These are phyloP conservation scores for Pteronura brasiliensis DNA, from an alignment of 2,113 vertebrate species.

Conservation along the genomic window DNA sequence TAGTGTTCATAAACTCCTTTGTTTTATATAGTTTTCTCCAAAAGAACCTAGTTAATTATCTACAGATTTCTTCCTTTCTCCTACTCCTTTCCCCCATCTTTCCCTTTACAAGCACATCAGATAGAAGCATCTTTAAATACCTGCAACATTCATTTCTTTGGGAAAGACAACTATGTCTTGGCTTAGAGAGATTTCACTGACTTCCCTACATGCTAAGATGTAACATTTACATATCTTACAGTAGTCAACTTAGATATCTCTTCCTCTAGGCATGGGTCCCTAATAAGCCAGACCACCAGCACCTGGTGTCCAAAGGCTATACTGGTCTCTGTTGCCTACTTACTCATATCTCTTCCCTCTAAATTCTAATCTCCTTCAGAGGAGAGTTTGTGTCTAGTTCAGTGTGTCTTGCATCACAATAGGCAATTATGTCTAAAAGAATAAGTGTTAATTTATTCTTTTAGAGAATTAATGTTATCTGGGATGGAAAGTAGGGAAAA, in stretches of 20 bases:
- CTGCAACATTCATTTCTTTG: neutral
- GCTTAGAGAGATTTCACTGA: neutral
- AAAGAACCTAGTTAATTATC: neutral
- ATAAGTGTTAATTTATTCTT: too few relatives aligned
- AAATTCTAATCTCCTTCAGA: neutral
- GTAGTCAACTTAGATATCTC: neutral
- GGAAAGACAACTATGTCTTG: neutral
- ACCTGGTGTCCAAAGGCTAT: neutral
- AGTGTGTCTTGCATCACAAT: neutral
- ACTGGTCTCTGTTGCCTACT: neutral
- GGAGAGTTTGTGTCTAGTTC: neutral
- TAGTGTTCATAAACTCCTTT: neutral
- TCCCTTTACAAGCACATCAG: neutral
- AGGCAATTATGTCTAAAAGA: neutral
- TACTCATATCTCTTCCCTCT: neutral
- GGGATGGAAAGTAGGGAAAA: neutral
- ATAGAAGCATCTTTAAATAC: neutral
- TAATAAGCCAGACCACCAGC: neutral
- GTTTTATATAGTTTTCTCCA: neutral
- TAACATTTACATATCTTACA: neutral
- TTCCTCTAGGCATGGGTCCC: neutral
- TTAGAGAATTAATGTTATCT: slow-evolving; percentile 24
- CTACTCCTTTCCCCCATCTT: neutral
- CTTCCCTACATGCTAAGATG: neutral
- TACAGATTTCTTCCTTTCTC: neutral